Evolutionary conservation across 2,888 invertebrate species (phyloP).

Genomic region (Hylaea fasciaria): DNA sequence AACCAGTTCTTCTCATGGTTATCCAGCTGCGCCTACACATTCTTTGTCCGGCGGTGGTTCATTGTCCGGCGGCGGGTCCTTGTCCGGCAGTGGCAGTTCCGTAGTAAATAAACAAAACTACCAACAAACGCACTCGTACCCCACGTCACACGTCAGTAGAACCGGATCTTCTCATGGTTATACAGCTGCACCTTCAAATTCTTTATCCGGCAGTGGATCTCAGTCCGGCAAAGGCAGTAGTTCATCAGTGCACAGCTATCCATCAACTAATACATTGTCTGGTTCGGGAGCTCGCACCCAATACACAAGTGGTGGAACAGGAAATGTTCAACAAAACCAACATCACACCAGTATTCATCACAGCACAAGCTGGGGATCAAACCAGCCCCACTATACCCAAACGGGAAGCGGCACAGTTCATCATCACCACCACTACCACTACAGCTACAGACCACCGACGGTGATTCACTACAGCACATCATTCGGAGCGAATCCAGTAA

Average conservation of each 20-base stretch:
- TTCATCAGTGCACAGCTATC: conserved; percentile 7
- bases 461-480: conserved; percentile 17
- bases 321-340: not conserved
- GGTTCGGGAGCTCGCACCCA: not conserved
- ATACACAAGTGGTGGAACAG: not conserved
- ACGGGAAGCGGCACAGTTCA: not conserved
- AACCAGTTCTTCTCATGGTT: too few relatives aligned
- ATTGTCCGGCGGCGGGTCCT: too few relatives aligned
- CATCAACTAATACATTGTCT: conserved; percentile 5
- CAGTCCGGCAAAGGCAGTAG: too few relatives aligned
- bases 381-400: conserved; percentile 2
- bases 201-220: not conserved
- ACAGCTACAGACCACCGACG: conserved; percentile 21
- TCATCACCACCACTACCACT: conserved; percentile 17
- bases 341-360: conserved; percentile 2
- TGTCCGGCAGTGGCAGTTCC: too few relatives aligned
- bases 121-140: too few relatives aligned
- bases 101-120: too few relatives aligned
- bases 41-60: not conserved
- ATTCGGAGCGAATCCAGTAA: conserved; percentile 11
- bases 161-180: too few relatives aligned
- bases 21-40: too few relatives aligned
- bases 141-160: too few relatives aligned
- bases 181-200: too few relatives aligned
- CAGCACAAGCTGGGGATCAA: conserved; percentile 7